These are phyloP conservation scores for Nematostella vectensis DNA, from an alignment of 92 coral and sea anemone species.

Conservation along the genomic window DNA sequence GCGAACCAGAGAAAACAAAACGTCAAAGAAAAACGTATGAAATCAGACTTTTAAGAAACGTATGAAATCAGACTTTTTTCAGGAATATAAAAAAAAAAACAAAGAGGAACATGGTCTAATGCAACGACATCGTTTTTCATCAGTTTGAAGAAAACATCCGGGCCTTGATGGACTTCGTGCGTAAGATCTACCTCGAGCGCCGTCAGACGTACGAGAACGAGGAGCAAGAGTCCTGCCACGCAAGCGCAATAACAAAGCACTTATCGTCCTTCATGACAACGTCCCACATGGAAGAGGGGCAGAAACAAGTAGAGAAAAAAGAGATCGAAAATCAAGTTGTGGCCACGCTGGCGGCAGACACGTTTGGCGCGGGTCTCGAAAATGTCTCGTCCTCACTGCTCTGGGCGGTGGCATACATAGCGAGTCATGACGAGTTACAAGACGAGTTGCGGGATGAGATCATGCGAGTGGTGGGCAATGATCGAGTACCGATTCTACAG, in stretches of 20 bases:
- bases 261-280: background rate
- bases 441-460: constrained; percentile 61
- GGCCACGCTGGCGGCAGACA: constrained; percentile 35
- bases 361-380: constrained; percentile 74
- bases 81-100: too few relatives aligned
- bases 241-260: background rate
- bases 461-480: constrained; percentile 44
- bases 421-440: constrained; percentile 43
- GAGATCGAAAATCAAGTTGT: constrained; percentile 1
- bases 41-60: too few relatives aligned
- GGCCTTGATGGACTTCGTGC: constrained; percentile 46
- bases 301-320: background rate
- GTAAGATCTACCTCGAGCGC: constrained; percentile 15
- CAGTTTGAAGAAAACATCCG: constrained; percentile 35
- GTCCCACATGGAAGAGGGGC: background rate
- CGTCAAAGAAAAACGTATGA: too few relatives aligned
- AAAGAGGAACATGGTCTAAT: too few relatives aligned
- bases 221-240: background rate
- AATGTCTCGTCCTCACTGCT: constrained; percentile 49
- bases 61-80: too few relatives aligned
- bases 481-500: constrained; percentile 37
- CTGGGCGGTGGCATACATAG: constrained; percentile 69
- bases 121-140: too few relatives aligned
- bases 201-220: constrained; percentile 1
- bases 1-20: too few relatives aligned